Evolutionary conservation across 1,140 invertebrate genomes (phyloP).

Genomic region (Tyrophagus putrescentiae): DNA sequence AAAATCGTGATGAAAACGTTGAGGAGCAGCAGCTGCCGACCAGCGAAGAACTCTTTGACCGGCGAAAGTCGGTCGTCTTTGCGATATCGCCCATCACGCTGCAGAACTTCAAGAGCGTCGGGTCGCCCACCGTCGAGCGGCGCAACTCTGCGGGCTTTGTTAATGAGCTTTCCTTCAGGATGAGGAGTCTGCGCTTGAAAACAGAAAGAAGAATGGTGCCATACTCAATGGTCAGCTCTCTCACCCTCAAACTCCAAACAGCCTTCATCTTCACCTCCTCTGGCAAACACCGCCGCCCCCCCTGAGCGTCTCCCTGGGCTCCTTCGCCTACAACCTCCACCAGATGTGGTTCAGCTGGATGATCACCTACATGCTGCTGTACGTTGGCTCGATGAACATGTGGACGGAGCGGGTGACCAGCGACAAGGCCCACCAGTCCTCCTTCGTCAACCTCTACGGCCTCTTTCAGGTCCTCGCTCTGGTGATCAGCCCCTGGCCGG

Average conservation of each 20-base stretch:
- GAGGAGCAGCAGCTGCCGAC: background rate
- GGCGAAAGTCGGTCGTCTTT: conserved; percentile 6
- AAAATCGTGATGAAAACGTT: background rate
- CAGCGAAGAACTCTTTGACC: background rate
- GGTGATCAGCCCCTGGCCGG: conserved; percentile 25
- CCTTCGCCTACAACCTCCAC: conserved; percentile 24
- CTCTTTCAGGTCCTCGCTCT: conserved; percentile 24
- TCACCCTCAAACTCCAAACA: background rate
- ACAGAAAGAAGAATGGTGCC: background rate
- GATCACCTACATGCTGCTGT: conserved; percentile 27
- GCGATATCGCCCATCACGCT: conserved; percentile 15
- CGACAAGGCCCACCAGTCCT: conserved; percentile 16
- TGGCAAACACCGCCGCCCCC: conserved; percentile 2
- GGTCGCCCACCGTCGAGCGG: background rate
- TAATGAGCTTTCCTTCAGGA: background rate
- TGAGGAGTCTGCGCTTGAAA: background rate
- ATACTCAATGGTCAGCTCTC: background rate
- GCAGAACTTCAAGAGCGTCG: conserved; percentile 13
- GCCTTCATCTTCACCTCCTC: background rate
- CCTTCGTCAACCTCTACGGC: conserved; percentile 25
- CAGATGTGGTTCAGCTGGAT: conserved; percentile 28
- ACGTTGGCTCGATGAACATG: conserved; percentile 26
- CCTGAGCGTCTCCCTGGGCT: conserved; percentile 20
- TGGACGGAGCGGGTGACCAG: conserved; percentile 24
- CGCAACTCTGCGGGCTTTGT: background rate